Evolutionary conservation across 1,140 invertebrate species (phyloP).

Genomic region (Aphelinus certus): DNA sequence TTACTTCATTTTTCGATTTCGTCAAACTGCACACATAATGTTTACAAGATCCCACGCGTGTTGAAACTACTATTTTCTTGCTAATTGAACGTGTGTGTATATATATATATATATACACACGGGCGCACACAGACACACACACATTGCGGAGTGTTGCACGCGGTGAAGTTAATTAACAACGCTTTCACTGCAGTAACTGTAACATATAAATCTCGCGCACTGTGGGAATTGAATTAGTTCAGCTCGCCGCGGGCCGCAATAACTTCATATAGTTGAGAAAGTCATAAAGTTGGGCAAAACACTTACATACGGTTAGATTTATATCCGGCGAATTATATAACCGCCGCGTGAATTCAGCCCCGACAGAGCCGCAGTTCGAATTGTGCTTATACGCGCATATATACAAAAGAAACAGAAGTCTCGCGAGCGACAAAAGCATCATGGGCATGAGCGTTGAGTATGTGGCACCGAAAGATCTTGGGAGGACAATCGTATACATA

Average conservation of each 20-base stretch:
- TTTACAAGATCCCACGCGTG: too few relatives aligned
- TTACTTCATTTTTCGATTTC: too few relatives aligned
- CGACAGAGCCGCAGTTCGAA: background rate
- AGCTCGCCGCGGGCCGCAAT: background rate
- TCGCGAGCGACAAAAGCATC: background rate
- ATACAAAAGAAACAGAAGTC: background rate
- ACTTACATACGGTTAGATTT: background rate
- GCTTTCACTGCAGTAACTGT: constrained; percentile 9
- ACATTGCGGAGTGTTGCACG: too few relatives aligned
- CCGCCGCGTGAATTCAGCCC: background rate
- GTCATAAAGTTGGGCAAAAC: background rate
- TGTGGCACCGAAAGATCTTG: background rate
- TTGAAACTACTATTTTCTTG: too few relatives aligned
- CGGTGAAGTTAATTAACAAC: background rate
- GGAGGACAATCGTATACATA: too few relatives aligned
- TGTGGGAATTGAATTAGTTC: constrained; percentile 10
- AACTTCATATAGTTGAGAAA: constrained; percentile 2
- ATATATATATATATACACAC: background rate
- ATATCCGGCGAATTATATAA: background rate
- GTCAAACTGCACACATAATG: too few relatives aligned
- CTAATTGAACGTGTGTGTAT: background rate
- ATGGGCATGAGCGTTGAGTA: background rate
- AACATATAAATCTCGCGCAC: constrained; percentile 1
- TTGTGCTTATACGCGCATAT: background rate
- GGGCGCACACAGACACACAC: too few relatives aligned